Evolutionary conservation across 1,140 invertebrate species (phyloP).

Genomic region (Wiebesia pumilae): DNA sequence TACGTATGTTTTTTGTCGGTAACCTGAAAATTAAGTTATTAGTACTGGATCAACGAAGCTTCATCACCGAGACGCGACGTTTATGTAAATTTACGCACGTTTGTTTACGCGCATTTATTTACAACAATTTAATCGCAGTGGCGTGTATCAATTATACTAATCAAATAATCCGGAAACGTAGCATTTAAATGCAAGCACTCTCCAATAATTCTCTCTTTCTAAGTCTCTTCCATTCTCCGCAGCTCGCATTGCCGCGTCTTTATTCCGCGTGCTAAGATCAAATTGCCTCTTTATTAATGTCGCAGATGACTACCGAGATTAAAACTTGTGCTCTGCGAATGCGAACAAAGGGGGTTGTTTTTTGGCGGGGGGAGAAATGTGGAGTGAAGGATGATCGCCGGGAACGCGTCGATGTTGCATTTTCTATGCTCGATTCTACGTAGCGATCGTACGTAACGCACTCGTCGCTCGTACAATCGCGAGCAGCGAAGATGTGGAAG

Average conservation of each 20-base stretch:
- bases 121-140: background rate
- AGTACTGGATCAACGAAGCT: too few species aligned
- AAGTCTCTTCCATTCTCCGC: background rate
- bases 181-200: slow-evolving; percentile 28
- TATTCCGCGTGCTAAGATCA: slow-evolving; percentile 25
- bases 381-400: background rate
- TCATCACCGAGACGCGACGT: too few species aligned
- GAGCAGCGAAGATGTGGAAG: background rate
- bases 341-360: background rate
- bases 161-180: slow-evolving; percentile 11
- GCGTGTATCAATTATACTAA: background rate
- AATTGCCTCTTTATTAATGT: slow-evolving; percentile 49
- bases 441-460: slow-evolving; percentile 4
- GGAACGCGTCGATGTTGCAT: background rate
- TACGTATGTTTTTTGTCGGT: too few species aligned
- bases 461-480: slow-evolving; percentile 1
- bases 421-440: background rate
- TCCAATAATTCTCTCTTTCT: slow-evolving; percentile 30
- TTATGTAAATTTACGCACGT: background rate
- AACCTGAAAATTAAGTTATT: too few species aligned
- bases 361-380: too few species aligned
- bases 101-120: background rate
- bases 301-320: slow-evolving; percentile 42
- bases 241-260: background rate
- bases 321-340: background rate